Percentiles rank a stretch among this genome's conserved stretches.
Conservation (phyloP, 2,113 vertebrate genomes). For the Dipodomys merriami region DNA sequence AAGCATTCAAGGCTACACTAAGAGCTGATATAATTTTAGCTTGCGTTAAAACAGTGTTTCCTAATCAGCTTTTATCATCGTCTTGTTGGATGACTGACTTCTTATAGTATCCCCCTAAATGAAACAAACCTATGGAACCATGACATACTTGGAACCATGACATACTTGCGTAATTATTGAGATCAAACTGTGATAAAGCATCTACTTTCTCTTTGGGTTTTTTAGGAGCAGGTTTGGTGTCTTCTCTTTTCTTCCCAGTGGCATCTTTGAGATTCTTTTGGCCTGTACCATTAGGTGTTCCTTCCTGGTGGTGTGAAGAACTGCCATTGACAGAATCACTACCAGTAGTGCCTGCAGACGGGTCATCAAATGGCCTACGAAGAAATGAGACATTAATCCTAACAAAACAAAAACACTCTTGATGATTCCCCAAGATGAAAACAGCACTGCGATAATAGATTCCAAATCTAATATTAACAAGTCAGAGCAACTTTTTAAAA, state of each 20-base stretch:
- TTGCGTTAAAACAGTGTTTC: background rate
- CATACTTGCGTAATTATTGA: slow-evolving; percentile 99
- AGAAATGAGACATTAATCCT: slow-evolving; percentile 10
- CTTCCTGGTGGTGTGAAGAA: slow-evolving; percentile 87
- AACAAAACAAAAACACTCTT: slow-evolving; percentile 1
- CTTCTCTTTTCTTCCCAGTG: slow-evolving; percentile 93
- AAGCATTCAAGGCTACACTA: background rate
- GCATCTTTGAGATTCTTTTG: slow-evolving; percentile 91
- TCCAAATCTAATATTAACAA: background rate
- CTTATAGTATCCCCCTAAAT: background rate
- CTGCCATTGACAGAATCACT: slow-evolving; percentile 81
- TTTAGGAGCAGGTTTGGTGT: slow-evolving; percentile 93
- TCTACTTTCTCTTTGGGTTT: slow-evolving; percentile 98
- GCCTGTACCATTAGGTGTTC: slow-evolving; percentile 78
- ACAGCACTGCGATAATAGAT: background rate
- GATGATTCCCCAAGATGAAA: slow-evolving; percentile 13
- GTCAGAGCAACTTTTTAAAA: background rate
- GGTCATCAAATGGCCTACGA: slow-evolving; percentile 88
- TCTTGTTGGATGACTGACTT: background rate
- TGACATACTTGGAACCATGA: no score
- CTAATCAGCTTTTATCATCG: background rate
- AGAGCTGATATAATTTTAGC: background rate
- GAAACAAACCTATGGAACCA: background rate
- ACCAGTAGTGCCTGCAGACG: slow-evolving; percentile 74
- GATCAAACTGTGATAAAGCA: slow-evolving; percentile 98